Evolutionary conservation across 2,113 vertebrate species (phyloP).

Genomic region (Rhegmatorhina hoffmannsi): DNA sequence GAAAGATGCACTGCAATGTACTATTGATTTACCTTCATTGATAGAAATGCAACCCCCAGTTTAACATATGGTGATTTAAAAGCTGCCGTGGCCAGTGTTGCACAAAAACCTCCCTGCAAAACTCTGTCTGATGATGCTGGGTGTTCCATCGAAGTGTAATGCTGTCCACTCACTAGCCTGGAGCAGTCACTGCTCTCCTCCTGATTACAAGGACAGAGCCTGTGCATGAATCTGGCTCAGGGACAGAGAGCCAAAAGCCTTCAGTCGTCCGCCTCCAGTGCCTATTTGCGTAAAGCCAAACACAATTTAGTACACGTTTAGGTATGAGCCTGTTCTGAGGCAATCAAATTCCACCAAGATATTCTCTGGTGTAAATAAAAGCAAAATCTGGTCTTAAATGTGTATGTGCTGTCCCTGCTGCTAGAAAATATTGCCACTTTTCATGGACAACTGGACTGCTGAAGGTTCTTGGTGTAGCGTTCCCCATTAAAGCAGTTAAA

Average conservation of each 20-base stretch:
- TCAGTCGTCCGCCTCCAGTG: background rate
- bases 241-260: background rate
- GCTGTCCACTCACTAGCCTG: background rate
- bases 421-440: background rate
- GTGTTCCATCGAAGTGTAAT: background rate
- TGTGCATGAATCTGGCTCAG: background rate
- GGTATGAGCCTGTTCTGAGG: background rate
- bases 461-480: background rate
- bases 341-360: background rate
- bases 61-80: background rate
- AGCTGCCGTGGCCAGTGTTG: background rate
- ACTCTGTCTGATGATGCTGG: background rate
- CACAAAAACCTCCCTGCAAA: background rate
- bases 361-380: background rate
- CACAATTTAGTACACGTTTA: background rate
- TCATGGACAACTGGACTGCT: background rate
- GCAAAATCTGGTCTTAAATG: background rate
- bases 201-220: background rate
- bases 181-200: background rate
- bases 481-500: background rate
- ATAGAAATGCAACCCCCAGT: background rate
- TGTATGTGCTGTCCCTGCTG: background rate
- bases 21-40: background rate
- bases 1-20: background rate
- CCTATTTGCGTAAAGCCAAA: slow-evolving; percentile 14